A percentile compares a stretch with the other conserved stretches of the same genome.
phyloP scores from a whole-genome alignment of 2,888 invertebrate species.

The Leptopterna dolabrata region DNA sequence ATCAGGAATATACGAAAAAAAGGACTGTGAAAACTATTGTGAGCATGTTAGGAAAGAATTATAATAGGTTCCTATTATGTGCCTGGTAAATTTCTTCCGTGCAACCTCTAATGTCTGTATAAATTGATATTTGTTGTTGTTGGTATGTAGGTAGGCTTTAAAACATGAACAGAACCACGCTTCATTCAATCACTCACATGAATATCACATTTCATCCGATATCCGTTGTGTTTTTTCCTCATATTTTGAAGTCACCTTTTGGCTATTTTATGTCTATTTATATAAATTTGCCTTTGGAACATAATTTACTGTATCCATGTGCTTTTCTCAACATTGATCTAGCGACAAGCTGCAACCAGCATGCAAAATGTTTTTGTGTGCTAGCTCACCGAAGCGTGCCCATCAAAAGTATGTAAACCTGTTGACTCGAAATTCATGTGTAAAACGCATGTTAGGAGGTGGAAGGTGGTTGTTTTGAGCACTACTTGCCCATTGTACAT shows the following conservation, averaged over 20 bases:
- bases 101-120: no score
- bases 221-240: neutral
- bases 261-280: neutral
- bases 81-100: no score
- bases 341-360: slow-evolving; percentile 11
- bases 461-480: neutral
- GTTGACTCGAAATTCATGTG: neutral
- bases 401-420: neutral
- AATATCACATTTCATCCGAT: no score
- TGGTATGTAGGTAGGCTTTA: no score
- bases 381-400: slow-evolving; percentile 7
- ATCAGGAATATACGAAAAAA: no score
- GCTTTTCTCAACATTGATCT: neutral
- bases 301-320: neutral
- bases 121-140: no score
- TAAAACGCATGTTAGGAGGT: slow-evolving; percentile 3
- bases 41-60: no score
- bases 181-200: no score
- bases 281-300: neutral
- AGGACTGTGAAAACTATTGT: no score
- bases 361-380: slow-evolving; percentile 6
- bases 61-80: no score
- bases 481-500: neutral
- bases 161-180: no score
- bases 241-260: neutral